Evolutionary conservation across 2,888 invertebrate species (phyloP).

Genomic region (Odontocolon sp.): DNA sequence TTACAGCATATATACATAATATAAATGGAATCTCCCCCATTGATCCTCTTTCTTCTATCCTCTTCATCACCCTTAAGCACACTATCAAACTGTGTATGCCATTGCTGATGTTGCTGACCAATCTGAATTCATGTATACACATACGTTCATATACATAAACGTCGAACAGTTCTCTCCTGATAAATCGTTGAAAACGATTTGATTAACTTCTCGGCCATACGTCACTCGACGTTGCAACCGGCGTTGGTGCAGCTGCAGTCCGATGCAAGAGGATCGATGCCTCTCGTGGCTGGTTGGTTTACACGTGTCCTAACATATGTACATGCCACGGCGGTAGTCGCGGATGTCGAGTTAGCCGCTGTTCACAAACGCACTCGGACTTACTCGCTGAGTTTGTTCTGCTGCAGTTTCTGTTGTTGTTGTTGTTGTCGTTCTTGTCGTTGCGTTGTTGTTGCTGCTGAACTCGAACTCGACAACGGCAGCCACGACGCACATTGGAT

Average conservation of each 20-base stretch:
- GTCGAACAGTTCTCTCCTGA: slow-evolving; percentile 56
- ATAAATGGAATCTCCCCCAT: not conserved
- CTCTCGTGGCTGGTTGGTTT: slow-evolving; percentile 66
- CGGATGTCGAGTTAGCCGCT: slow-evolving; percentile 21
- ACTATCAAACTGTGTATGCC: not conserved
- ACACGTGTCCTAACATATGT: slow-evolving; percentile 68
- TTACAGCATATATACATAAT: not conserved
- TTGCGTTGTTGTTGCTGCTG: slow-evolving; percentile 9
- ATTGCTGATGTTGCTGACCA: not conserved
- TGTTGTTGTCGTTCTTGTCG: not conserved
- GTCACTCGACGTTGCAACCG: slow-evolving; percentile 64
- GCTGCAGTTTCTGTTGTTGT: slow-evolving; percentile 20
- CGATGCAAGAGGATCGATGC: slow-evolving; percentile 61
- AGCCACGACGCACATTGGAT: slow-evolving; percentile 13
- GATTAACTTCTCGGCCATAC: slow-evolving; percentile 72
- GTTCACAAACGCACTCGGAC: slow-evolving; percentile 41
- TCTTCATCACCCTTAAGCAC: no score
- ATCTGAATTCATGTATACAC: not conserved
- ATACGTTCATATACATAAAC: slow-evolving; percentile 1
- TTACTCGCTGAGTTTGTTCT: slow-evolving; percentile 3
- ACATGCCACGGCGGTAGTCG: slow-evolving; percentile 51
- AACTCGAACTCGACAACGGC: slow-evolving; percentile 9
- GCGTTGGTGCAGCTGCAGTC: slow-evolving; percentile 30
- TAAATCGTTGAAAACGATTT: slow-evolving; percentile 73
- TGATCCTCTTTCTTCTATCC: not conserved